These are phyloP conservation scores for Psilopsiagon aymara DNA, from an alignment of 2,113 vertebrate species.

Conservation along the genomic window DNA sequence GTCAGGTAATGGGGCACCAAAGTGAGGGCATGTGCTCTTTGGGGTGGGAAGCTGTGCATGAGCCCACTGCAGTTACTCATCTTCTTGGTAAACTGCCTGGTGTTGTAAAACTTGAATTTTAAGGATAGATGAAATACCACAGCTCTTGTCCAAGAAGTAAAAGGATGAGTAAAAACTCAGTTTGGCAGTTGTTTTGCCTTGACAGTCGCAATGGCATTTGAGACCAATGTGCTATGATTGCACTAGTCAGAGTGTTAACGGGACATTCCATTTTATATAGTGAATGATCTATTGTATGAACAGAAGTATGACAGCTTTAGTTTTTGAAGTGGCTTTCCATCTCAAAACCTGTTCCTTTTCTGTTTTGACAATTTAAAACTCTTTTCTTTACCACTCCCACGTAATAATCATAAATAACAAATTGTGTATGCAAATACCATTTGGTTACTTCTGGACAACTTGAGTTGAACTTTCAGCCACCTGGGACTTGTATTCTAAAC, in stretches of 20 bases:
- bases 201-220: not conserved
- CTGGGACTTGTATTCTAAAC: not conserved
- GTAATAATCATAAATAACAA: not conserved
- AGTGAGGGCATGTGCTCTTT: not conserved
- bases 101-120: not conserved
- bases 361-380: conserved; percentile 1
- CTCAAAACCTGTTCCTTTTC: not conserved
- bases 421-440: not conserved
- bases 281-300: not conserved
- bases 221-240: not conserved
- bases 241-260: not conserved
- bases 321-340: not conserved
- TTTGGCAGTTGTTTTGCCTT: conserved; percentile 27
- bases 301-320: not conserved
- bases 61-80: not conserved
- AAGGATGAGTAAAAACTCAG: not conserved
- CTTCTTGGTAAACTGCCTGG: not conserved
- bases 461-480: not conserved
- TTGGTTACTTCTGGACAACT: not conserved
- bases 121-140: not conserved
- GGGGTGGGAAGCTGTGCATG: not conserved
- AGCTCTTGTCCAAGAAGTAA: conserved; percentile 26
- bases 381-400: not conserved
- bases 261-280: not conserved
- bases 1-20: not conserved